These are phyloP conservation scores for Stenopsyche tienmushanensis DNA, from an alignment of 1,140 invertebrate genomes.

Conservation along the genomic window DNA sequence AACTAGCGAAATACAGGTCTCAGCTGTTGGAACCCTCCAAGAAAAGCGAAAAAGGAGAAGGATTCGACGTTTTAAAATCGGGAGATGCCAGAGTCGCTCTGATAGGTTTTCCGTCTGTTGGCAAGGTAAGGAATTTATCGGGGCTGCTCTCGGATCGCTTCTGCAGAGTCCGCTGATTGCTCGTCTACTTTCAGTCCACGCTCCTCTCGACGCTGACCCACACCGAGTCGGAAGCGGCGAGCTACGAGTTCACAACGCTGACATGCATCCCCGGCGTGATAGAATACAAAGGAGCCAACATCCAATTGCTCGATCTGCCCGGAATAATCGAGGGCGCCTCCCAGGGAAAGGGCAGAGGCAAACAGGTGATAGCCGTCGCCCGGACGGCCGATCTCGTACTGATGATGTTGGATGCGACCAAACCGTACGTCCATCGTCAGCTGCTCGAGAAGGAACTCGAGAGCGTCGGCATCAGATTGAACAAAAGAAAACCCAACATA, in stretches of 20 bases:
- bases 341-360: conserved; percentile 86
- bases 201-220: conserved; percentile 89
- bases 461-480: conserved; percentile 93
- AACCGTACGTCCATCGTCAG: conserved; percentile 90
- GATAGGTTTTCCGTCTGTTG: conserved; percentile 96
- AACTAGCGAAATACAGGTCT: conserved; percentile 95
- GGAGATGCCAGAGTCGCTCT: conserved; percentile 98
- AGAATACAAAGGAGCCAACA: conserved; percentile 97
- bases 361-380: conserved; percentile 91
- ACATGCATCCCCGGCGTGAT: conserved; percentile 99
- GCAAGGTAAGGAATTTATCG: conserved; percentile 67
- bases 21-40: conserved; percentile 94
- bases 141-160: no score
- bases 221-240: conserved; percentile 93
- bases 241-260: conserved; percentile 98
- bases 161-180: no score
- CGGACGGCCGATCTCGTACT: conserved; percentile 93
- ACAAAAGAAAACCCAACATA: conserved; percentile 93
- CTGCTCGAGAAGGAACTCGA: conserved; percentile 93
- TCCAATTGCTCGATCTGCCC: conserved; percentile 95
- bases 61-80: conserved; percentile 99
- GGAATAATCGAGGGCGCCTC: conserved; percentile 97
- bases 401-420: conserved; percentile 99
- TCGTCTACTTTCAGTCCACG: conserved; percentile 83
- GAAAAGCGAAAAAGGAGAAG: conserved; percentile 96